A percentile compares a stretch with the other conserved stretches of the same genome.
Evolutionary conservation across 1,140 invertebrate species (phyloP).

Genomic region (Myzus persicae): DNA sequence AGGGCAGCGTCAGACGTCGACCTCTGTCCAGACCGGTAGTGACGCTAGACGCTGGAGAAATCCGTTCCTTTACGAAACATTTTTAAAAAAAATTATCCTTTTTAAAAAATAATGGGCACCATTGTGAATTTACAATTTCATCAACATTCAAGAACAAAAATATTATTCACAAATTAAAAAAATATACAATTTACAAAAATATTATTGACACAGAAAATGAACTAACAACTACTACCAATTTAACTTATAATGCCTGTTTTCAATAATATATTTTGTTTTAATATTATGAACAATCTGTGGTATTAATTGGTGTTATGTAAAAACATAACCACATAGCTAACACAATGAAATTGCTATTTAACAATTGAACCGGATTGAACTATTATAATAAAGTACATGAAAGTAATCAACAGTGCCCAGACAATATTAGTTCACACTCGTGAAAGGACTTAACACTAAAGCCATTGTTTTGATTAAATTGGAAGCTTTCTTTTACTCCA

Average conservation of each 20-base stretch:
- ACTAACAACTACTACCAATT: background rate
- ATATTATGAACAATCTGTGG: background rate
- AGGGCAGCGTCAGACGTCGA: too few species aligned
- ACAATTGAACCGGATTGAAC: background rate
- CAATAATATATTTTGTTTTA: background rate
- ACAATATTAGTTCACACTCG: constrained; percentile 18
- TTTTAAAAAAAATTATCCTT: too few species aligned
- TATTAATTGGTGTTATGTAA: background rate
- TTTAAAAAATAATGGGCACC: too few species aligned
- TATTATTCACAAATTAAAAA: background rate
- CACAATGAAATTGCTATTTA: constrained; percentile 3
- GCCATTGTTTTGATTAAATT: constrained; percentile 26
- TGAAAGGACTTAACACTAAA: background rate
- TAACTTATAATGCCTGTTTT: background rate
- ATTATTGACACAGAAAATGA: background rate
- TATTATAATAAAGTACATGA: constrained; percentile 16
- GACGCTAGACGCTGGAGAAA: too few species aligned
- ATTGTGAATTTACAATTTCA: too few species aligned
- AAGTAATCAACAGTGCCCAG: constrained; percentile 2
- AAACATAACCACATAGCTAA: background rate
- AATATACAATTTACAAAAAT: background rate
- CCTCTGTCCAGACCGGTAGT: too few species aligned
- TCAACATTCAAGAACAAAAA: too few species aligned
- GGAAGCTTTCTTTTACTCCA: constrained; percentile 22
- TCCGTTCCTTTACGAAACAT: too few species aligned